Conservation (phyloP, 1,140 invertebrate genomes). For the Limonius californicus region DNA sequence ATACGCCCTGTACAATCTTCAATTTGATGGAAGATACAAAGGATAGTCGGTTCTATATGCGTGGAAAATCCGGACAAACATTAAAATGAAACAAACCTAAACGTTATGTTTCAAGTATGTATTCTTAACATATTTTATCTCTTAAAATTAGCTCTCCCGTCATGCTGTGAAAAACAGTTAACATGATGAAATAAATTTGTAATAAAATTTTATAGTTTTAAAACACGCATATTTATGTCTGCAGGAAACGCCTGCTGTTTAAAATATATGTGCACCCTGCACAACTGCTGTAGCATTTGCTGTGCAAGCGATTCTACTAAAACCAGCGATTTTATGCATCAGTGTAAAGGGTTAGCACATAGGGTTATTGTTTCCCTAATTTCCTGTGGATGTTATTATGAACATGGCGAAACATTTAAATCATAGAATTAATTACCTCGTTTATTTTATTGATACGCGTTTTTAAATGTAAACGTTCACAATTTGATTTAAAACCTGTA, state of each 20-base stretch:
- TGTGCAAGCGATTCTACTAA: slow-evolving; percentile 4
- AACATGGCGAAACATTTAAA: no score
- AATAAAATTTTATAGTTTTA: slow-evolving; percentile 11
- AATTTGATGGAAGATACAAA: no score
- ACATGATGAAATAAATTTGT: not conserved
- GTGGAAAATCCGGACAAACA: no score
- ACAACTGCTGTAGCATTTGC: slow-evolving; percentile 12
- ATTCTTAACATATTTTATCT: not conserved
- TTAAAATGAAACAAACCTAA: no score
- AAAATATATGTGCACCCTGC: slow-evolving; percentile 12
- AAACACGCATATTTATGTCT: slow-evolving; percentile 13
- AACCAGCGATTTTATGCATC: slow-evolving; percentile 12
- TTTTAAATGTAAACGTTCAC: no score
- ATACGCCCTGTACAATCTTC: no score
- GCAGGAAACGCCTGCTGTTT: slow-evolving; percentile 11
- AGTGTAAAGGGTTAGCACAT: slow-evolving; percentile 8
- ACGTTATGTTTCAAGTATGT: no score
- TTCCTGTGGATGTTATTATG: slow-evolving; percentile 6
- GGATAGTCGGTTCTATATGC: no score
- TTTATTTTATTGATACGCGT: no score
- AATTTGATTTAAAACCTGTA: no score
- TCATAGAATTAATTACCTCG: no score
- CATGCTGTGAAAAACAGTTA: slow-evolving; percentile 1
- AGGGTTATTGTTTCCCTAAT: slow-evolving; percentile 3
- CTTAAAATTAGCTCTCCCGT: not conserved